Evolutionary conservation across 2,113 vertebrate genomes (phyloP), one percentile per base, ranked within the genome.

Genomic region (Holacanthus passer): DNA sequence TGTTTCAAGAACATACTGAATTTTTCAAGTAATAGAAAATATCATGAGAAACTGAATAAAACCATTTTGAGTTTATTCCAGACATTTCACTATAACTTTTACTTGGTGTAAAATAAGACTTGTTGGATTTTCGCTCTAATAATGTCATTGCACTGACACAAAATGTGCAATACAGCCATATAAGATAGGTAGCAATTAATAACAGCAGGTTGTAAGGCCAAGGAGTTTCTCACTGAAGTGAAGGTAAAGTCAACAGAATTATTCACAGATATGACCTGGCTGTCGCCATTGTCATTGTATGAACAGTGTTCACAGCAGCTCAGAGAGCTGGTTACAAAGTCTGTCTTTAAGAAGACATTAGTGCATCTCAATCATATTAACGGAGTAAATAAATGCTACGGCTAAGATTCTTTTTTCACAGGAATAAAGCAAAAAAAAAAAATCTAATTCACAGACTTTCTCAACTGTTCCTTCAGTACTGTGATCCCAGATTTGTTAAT

Each of bases 291-390:
- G 2, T 77, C 39, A 39, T 73, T 31, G 67, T 16, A 29, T 5
- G 12, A 47, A 67, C 39, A 72, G 24, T 20, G 1, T 76, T 73
- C 45, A 77, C 74, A 63, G 48, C 41, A 67, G 68, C 58, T 69
- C 69, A 29, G 45, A 56, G 32, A 39, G n/a, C 3, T 52, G 14
- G 35, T n/a, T 43, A 52, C 9, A 67, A 67, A n/a, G 78, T 66
- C 31, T 64, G 20, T 72, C 55, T 83, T 50, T 35, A 63, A 75
- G 52, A 86, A 64, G 68, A 70, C 22, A 59, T 48, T 27, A 56
- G 72, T 80, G 84, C 82, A 79, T 71, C 47, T 63, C 31, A 2
- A 68, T 82, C 64, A 65, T 50, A 78, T 48, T 47, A 24, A 73
- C 8, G 2, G 29, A 22, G 0, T 20, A 63, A 79, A 73, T 41